Evolutionary conservation across 2,113 vertebrate species (phyloP), one percentile per base, ranked within the genome.

Genomic region (Cygnus atratus): DNA sequence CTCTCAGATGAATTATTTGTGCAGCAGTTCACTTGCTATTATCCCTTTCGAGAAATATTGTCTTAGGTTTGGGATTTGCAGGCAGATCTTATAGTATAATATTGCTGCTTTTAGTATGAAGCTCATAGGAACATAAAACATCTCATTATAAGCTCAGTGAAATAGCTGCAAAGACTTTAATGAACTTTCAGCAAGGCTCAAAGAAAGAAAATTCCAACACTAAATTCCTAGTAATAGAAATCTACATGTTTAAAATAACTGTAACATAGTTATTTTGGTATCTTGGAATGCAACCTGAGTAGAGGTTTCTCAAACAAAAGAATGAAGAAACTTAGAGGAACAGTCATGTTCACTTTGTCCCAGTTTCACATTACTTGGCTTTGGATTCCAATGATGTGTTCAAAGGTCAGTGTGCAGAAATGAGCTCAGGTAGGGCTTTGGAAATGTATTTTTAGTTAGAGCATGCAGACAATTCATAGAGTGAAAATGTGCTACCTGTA

Each of bases 381-480:
- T 35, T 84, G 58, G 35, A 44, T 89, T 94, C 80, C 44, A 93
- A 71, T 61, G 84, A 43, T 7, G 35, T 19, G 13, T 41, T 86
- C 80, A 15, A 13, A 82, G 75, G 75, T 84, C 70, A 88, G 37
- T 15, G 17, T 59, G 61, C 76, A 48, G 61, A 94, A 91, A 90
- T 15, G 26, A 57, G 73, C 43, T 84, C 57, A 77, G 46, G 78
- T 54, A 50, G 91, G 59, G 63, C 67, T 80, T 76, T 71, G 52
- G 37, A 94, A 91, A 54, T 39, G 16, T 94, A 94, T 90, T 96
- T 96, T 95, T 86, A 96, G 85, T 71, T 65, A 75, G 46, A 50
- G 21, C 2, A 13, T 20, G 26, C 13, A 85, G 59, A 31, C 65
- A 88, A 90, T 88, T 94, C 67, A 46, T 9, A 59, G 29, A 90